Evolutionary conservation across 2,797 vertebrate species (phyloP).

Genomic region (Spheniscus humboldti): DNA sequence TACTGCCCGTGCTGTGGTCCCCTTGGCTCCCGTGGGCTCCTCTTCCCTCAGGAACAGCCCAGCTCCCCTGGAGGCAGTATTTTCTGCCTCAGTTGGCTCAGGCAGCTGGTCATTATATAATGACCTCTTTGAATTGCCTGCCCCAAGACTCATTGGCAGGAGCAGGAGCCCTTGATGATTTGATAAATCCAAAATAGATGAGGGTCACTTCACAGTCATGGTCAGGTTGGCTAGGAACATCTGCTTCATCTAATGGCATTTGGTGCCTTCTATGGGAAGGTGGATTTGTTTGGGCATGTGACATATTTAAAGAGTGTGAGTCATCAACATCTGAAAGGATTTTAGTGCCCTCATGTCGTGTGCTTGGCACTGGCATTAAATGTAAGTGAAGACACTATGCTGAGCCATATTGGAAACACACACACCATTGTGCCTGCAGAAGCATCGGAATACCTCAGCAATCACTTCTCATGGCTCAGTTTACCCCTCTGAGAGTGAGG

Average conservation of each 20-base stretch:
- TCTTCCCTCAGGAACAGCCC: not conserved
- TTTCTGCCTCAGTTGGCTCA: not conserved
- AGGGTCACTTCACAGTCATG: not conserved
- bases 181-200: slow-evolving; percentile 53
- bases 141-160: slow-evolving; percentile 1
- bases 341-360: not conserved
- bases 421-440: not conserved
- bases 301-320: slow-evolving; percentile 32
- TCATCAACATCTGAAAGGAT: slow-evolving; percentile 42
- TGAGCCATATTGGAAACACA: slow-evolving; percentile 30
- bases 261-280: slow-evolving; percentile 39
- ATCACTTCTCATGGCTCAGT: not conserved
- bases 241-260: slow-evolving; percentile 31
- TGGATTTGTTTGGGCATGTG: slow-evolving; percentile 28
- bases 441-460: not conserved
- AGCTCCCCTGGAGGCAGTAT: not conserved
- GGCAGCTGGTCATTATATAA: not conserved
- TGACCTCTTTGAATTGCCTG: not conserved
- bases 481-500: not conserved
- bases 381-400: not conserved
- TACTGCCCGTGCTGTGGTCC: not conserved
- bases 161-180: slow-evolving; percentile 29
- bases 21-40: accelerated
- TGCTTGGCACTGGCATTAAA: not conserved
- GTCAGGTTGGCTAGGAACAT: slow-evolving; percentile 30